These are phyloP conservation scores for Martes martes DNA, from an alignment of 2,113 vertebrate species.

Conservation along the genomic window DNA sequence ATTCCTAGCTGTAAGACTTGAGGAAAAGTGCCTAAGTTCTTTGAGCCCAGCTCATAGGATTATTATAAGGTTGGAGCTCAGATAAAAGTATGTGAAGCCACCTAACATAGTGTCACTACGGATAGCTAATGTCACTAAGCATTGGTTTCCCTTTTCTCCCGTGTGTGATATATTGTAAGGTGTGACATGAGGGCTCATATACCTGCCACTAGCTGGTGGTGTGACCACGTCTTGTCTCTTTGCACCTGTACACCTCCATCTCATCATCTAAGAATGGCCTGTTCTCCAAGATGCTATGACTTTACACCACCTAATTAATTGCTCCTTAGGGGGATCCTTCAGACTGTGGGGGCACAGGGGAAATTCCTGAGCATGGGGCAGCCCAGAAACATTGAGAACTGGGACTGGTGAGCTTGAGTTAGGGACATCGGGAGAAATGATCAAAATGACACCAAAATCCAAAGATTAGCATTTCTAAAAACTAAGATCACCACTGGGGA, in stretches of 20 bases:
- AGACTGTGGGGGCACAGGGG: background rate
- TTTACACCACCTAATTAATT: background rate
- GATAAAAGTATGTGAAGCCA: background rate
- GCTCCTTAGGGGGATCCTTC: background rate
- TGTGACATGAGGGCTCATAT: background rate
- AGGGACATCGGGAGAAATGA: background rate
- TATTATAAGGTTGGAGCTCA: background rate
- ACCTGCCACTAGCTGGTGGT: background rate
- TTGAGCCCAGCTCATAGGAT: background rate
- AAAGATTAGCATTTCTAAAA: constrained; percentile 42
- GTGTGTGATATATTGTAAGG: background rate
- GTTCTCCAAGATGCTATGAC: background rate
- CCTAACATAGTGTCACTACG: background rate
- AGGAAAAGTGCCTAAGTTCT: background rate
- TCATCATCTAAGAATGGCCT: background rate
- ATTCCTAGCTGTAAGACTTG: background rate
- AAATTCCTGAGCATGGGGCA: background rate
- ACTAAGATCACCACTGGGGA: background rate
- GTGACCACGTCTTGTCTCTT: background rate
- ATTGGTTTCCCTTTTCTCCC: background rate
- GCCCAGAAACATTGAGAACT: background rate
- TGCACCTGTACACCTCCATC: background rate
- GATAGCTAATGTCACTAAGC: background rate
- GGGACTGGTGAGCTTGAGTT: background rate
- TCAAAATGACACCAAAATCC: background rate